Base-by-base conservation (phyloP, 2,888 invertebrate genomes). In the Apamea epomidion region DNA sequence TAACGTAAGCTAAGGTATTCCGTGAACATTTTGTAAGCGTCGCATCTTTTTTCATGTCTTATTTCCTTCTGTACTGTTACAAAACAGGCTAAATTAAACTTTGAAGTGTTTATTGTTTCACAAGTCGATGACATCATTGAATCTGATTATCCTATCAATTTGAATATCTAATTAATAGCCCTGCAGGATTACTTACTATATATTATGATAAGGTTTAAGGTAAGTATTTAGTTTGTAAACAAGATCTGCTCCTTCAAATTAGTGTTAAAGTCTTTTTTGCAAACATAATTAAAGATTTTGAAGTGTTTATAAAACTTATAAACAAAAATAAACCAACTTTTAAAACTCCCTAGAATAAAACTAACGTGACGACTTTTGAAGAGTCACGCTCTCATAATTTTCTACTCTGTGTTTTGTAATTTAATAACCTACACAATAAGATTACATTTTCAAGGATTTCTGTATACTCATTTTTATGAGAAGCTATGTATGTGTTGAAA, bases 381-480 rank as follows among this genome's bases (percentile, higher is more conserved):
- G 67, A 32, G 65, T 58, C 68, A 69, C n/a, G 71, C 8, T 82
- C 67, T 67, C 12, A 64, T 68, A 80, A 75, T 77, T 78, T 78
- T 75, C 42, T 76, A 65, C 70, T 75, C 42, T 58, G 54, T 68
- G 48, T 68, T 65, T 65, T 65, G 45, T 71, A 68, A 64, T 69
- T 80, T 76, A 69, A 68, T 78, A 58, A 68, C 69, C 68, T 67
- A 71, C 76, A 73, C 62, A 68, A 68, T 76, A 74, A 75, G 69
- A 83, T 83, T 85, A 84, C 73, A 81, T 76, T 81, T 80, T 79
- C 80, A 78, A 83, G 85, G 74, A 89, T 86, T 74, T 88, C 78
- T 85, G 83, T 88, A 88, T 82, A 85, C 75, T 86, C 78, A 80
- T 76, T 68, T 76, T 80, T 73, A 58, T 67, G 45, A 65, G 65